Evolutionary conservation across 2,113 vertebrate genomes (phyloP), one percentile per base, ranked within the genome.

Genomic region (Phasianus colchicus): DNA sequence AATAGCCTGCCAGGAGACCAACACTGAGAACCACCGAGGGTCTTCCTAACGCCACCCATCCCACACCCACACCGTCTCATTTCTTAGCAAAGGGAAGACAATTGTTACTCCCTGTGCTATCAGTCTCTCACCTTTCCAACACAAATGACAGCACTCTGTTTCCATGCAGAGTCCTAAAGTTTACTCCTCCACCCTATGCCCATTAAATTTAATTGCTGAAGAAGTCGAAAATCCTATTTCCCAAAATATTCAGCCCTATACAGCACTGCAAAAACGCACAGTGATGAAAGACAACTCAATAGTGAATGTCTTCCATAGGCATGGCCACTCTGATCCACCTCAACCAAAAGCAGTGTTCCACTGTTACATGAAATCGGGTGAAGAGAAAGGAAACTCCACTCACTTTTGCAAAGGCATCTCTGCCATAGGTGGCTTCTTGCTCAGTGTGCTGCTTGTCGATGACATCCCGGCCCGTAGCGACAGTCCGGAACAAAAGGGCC

Each of bases 371-470:
- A n/a, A 27, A 11, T 2, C 3, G 20, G 20, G 4, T 13, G 47
- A 43, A 16, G 13, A 48, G 24, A 6, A 18, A 52, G 20, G 48
- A 25, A 13, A 19, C 36, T 6, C 10, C 15, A 4, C 95, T 86
- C 91, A 99, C 99, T 98, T 99, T 99, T 27, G 99, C 99, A 2
- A 99, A 98, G 38, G 99, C 99, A 1, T 99, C 99, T 20, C 99
- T 98, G 25, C 99, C 99, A 0, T 99, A 99, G 97, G 97, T 97
- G 88, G 99, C 99, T 94, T 99, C 99, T 45, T 99, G 98, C 4
- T 98, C 97, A 0, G 99, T 99, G 89, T 99, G 99, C 83, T 99
- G 99, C 24, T 99, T 99, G 93, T 99, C 99, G 3, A 99, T 99
- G 97, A 99, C 89, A 27, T 99, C 99, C 0, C 99, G 98, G 2